phyloP scores from a whole-genome alignment of 2,888 invertebrate species.

The Margaritifera margaritifera region DNA sequence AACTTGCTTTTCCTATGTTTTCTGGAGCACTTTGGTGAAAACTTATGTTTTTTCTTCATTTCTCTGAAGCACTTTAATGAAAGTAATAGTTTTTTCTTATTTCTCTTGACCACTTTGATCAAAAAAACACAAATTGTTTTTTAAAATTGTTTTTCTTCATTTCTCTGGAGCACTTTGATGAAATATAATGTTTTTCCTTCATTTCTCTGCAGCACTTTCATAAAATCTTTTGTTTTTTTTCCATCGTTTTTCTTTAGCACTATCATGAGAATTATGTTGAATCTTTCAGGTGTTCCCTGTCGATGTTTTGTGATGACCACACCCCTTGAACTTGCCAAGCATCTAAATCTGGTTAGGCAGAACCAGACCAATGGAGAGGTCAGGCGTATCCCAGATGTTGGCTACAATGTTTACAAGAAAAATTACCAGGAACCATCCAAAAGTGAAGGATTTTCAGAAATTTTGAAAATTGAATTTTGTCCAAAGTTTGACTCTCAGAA shows the following conservation, averaged over 20 bases:
- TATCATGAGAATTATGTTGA: neutral
- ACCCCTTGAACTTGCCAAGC: constrained; percentile 60
- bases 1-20: too few relatives aligned
- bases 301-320: constrained; percentile 67
- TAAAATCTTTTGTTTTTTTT: neutral
- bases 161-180: too few relatives aligned
- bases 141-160: too few relatives aligned
- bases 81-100: neutral
- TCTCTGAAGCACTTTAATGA: neutral
- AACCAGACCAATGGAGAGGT: constrained; percentile 62
- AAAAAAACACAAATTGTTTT: too few relatives aligned
- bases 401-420: constrained; percentile 68
- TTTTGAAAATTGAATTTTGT: constrained; percentile 57
- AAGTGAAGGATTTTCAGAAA: constrained; percentile 64
- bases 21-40: too few relatives aligned
- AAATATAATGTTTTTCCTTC: too few relatives aligned
- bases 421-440: constrained; percentile 59
- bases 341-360: constrained; percentile 67
- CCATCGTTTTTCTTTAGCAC: neutral
- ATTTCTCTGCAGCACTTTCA: too few relatives aligned
- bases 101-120: too few relatives aligned
- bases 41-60: too few relatives aligned
- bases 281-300: constrained; percentile 56
- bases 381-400: constrained; percentile 68
- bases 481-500: constrained; percentile 55